These are phyloP conservation scores for Artemisiospiza belli DNA, from an alignment of 2,113 vertebrate genomes.

Conservation along the genomic window DNA sequence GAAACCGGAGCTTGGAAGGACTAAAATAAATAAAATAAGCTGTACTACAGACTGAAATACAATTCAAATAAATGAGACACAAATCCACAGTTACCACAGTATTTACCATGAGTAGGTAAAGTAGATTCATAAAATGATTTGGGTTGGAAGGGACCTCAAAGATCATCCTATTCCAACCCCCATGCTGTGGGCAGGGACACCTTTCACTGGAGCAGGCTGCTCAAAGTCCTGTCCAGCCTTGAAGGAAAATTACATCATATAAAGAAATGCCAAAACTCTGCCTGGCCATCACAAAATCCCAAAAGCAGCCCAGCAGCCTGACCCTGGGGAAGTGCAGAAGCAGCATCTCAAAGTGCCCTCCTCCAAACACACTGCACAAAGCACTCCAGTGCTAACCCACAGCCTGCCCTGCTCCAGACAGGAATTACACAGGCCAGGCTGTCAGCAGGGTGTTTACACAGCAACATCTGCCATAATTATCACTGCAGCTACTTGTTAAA, in stretches of 20 bases:
- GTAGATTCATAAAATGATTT: not conserved
- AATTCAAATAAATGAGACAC: not conserved
- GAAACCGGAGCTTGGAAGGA: not conserved
- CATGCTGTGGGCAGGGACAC: not conserved
- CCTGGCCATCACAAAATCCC: rapidly evolving
- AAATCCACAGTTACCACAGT: not conserved
- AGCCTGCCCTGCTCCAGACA: not conserved
- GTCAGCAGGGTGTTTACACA: not conserved
- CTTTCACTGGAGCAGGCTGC: not conserved
- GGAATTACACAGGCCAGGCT: not conserved
- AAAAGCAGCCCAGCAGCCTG: not conserved
- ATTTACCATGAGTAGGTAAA: not conserved
- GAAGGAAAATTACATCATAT: not conserved
- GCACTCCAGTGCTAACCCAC: not conserved
- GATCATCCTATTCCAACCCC: not conserved
- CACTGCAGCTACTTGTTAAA: not conserved
- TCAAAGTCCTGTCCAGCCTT: not conserved
- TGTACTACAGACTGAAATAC: not conserved
- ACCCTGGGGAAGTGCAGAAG: not conserved
- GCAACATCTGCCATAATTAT: not conserved
- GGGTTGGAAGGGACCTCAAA: not conserved
- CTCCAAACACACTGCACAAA: not conserved
- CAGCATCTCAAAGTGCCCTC: not conserved
- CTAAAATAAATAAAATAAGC: not conserved
- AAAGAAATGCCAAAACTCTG: not conserved